Base-by-base conservation (phyloP, 2,888 invertebrate genomes). In the Noctuana brunneofusca region DNA sequence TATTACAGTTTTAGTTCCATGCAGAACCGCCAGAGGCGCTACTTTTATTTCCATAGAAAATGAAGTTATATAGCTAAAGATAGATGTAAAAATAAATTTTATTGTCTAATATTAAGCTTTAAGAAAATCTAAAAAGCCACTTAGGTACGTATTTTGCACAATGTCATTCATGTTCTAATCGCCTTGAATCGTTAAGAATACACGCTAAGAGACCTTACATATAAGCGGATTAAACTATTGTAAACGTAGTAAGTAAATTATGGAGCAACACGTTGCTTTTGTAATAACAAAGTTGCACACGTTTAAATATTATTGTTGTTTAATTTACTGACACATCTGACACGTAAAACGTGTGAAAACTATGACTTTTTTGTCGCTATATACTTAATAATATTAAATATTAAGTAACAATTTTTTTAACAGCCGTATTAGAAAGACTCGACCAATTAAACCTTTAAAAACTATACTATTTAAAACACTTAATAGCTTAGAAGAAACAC, bases 221-320 rank as follows among this genome's bases (percentile, higher is more conserved):
- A 38, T 38, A 41, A 41, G 41, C 41, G 16, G 41, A 41, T 41
- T 41, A 41, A 41, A 41, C 14, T 41, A n/a, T 9, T 16, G 41
- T 41, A 16, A 35, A n/a, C 3, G 35, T 35, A 35, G 4, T 41
- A 16, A 38, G 38, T 16, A 16, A 14, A 41, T 43, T 43, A 43
- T 43, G 41, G 16, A 9, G 41, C 41, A 43, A 43, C 18, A 43
- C 18, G 16, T 43, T 43, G 11, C 9, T n/a, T 18, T 43, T 9
- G 41, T 43, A 43, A 43, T 43, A 18, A 43, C 5, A 43, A 18
- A 43, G 16, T 18, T 43, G 1, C 38, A 43, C 41, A 43, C 18
- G 41, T 43, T 43, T 43, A 43, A 18, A 43, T 14, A 18, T 43
- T 18, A 18, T 43, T 43, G 38, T 41, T 41, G 41, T 43, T 43